These are phyloP conservation scores for Cotesia chilonis DNA, from an alignment of 1,140 invertebrate species.

Conservation along the genomic window DNA sequence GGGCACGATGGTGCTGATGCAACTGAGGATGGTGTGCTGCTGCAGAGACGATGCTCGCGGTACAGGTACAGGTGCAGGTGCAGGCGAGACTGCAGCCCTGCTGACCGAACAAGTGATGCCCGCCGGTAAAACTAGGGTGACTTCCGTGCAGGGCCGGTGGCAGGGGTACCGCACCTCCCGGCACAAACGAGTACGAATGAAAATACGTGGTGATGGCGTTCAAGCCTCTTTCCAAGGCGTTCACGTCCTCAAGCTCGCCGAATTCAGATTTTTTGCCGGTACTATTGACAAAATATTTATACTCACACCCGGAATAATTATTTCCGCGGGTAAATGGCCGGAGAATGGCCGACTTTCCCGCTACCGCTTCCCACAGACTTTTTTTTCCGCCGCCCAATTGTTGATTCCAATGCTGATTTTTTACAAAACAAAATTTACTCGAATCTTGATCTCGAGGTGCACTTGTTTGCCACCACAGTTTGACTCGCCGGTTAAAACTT, in stretches of 20 bases:
- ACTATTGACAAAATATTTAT: slow-evolving; percentile 15
- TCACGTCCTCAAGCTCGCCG: slow-evolving; percentile 33
- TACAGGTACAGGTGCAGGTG: slow-evolving; percentile 58
- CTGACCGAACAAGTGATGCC: slow-evolving; percentile 55
- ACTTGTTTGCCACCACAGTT: slow-evolving; percentile 55
- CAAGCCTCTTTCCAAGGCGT: slow-evolving; percentile 52
- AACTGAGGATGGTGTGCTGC: slow-evolving; percentile 49
- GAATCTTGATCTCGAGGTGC: slow-evolving; percentile 31
- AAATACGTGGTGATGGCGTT: slow-evolving; percentile 65
- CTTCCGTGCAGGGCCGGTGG: slow-evolving; percentile 50
- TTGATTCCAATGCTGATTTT: too few relatives aligned
- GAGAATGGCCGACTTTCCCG: slow-evolving; percentile 21
- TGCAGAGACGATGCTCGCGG: slow-evolving; percentile 53
- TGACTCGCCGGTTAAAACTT: slow-evolving; percentile 35
- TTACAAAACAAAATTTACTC: slow-evolving; percentile 18
- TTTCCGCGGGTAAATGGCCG: slow-evolving; percentile 33
- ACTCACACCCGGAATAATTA: slow-evolving; percentile 22
- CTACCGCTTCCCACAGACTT: not conserved
- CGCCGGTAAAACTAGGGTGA: slow-evolving; percentile 53
- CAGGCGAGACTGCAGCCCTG: slow-evolving; percentile 59
- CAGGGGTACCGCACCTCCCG: slow-evolving; percentile 62
- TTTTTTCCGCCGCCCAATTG: too few relatives aligned
- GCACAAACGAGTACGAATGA: slow-evolving; percentile 66
- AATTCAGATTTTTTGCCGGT: not conserved
- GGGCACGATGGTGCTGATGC: slow-evolving; percentile 52